Evolutionary conservation across 1,140 invertebrate genomes (phyloP), one percentile per base, ranked within the genome.

Genomic region (Nasonia giraulti): DNA sequence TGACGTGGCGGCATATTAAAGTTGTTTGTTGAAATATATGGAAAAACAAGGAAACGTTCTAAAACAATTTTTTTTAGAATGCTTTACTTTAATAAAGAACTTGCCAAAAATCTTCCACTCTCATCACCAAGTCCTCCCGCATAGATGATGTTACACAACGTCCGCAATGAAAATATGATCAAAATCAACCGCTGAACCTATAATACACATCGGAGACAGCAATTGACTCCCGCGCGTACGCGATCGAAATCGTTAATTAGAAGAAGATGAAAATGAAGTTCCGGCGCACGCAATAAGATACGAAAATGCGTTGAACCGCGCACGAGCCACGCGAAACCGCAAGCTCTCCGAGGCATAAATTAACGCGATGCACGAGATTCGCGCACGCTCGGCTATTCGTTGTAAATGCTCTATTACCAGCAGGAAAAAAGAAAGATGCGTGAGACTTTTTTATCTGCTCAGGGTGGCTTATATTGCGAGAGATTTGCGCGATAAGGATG

Each of bases 241-340:
- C 23, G 81, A 77, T 27, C 55, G 8, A 66, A 76, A 69, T 77
- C 62, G 12, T 37, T 76, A 77, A 77, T 83, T 76, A 83, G 55
- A 47, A 11, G 4, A 20, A 23, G 23, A 76, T 75, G 47, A 76
- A 82, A 76, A 37, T 14, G 50, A 75, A 76, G 71, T 75, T 82
- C 47, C 73, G 73, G 68, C 37, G 12, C 40, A 40, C 40, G 69
- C 79, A 33, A 7, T 27, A 6, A 14, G 40, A 33, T 27, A 80
- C 50, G 12, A 2, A 73, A 20, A n/a, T 44, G 17, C 0, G 40
- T 44, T 44, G 40, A 44, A 44, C 40, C 8, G 40, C 40, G 40
- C 40, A 44, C 40, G 7, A 44, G 10, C 40, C 40, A 44, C 40
- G 40, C 17, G 23, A 17, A 73, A 40, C 68, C 27, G 80, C 74